Evolutionary conservation across 2,113 vertebrate species (phyloP), one percentile per base, ranked within the genome.

Genomic region (Colistium nudipinnis): DNA sequence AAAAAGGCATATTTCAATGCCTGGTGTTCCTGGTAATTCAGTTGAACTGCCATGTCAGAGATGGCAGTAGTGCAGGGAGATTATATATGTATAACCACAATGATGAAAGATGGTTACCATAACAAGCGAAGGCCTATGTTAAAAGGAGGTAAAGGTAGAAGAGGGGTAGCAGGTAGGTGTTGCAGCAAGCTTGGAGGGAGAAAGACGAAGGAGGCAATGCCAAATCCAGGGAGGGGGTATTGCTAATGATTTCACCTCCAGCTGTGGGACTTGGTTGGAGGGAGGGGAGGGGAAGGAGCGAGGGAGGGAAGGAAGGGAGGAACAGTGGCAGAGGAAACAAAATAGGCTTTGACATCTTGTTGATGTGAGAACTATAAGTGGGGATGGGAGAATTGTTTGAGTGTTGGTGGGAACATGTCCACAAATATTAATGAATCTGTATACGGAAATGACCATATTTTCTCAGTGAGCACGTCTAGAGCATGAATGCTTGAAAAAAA

Each of bases 171-270:
- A 80, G 82, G 76, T 80, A 84, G 81, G 77, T 87, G 81, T 83
- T 77, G 69, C 43, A 74, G 74, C 80, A 49, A 64, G 69, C 72
- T 83, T 64, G 70, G 70, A 82, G 79, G 67, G 73, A 75, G 67
- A 56, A 64, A 65, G 9, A 56, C 51, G 57, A 36, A 44, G 67
- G 45, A 64, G 62, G 73, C 67, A 54, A 81, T 81, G 86, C 80
- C 63, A 73, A 70, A 81, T 74, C 57, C 65, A 78, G 78, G 78
- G 79, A 89, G 86, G 87, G 73, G 79, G 85, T 65, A 78, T 76
- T 71, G 82, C 81, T 89, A 90, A 88, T 91, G 87, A 91, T 86
- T 85, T 90, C 85, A 88, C 78, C 80, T 90, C 88, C 90, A 91
- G 90, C 89, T 91, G 87, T 85, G 88, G 87, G 84, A 76, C 81